phyloP scores from a whole-genome alignment of 2,888 invertebrate genomes.

The Ptychoptera albimana region DNA sequence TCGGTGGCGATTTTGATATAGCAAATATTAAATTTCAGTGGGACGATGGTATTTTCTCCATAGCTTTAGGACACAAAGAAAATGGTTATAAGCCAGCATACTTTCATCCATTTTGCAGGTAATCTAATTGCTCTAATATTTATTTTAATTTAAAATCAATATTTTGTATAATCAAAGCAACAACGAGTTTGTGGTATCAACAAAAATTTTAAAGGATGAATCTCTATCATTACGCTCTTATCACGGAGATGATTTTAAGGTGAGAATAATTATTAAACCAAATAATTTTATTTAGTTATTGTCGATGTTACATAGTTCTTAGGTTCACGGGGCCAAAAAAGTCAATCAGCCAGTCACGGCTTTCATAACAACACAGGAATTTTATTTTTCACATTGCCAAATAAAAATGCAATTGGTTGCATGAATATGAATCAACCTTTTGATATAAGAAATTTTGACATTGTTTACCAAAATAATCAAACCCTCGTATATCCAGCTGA shows the following conservation, averaged over 20 bases:
- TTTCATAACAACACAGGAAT: slow-evolving; percentile 42
- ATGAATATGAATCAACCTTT: slow-evolving; percentile 47
- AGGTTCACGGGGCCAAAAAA: slow-evolving; percentile 46
- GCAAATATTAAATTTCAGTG: slow-evolving; percentile 57
- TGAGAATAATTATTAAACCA: slow-evolving; percentile 16
- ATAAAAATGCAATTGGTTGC: slow-evolving; percentile 54
- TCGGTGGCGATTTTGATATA: slow-evolving; percentile 42
- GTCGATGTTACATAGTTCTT: slow-evolving; percentile 27
- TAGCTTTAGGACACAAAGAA: slow-evolving; percentile 38
- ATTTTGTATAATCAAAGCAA: slow-evolving; percentile 28
- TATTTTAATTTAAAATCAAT: not conserved
- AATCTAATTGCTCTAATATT: not conserved
- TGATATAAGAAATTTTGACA: slow-evolving; percentile 15
- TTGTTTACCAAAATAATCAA: not conserved
- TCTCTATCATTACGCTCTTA: slow-evolving; percentile 34
- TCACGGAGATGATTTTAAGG: slow-evolving; percentile 38
- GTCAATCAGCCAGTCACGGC: slow-evolving; percentile 54
- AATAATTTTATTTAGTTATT: not conserved
- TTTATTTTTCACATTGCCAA: slow-evolving; percentile 54
- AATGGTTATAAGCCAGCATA: slow-evolving; percentile 46
- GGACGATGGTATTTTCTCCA: slow-evolving; percentile 66
- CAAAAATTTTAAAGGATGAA: slow-evolving; percentile 40
- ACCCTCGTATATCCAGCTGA: slow-evolving; percentile 1
- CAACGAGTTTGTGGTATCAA: slow-evolving; percentile 53
- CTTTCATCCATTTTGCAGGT: slow-evolving; percentile 58